Evolutionary conservation across 2,797 vertebrate species (phyloP).

Genomic region (Gobionotothen gibberifrons): DNA sequence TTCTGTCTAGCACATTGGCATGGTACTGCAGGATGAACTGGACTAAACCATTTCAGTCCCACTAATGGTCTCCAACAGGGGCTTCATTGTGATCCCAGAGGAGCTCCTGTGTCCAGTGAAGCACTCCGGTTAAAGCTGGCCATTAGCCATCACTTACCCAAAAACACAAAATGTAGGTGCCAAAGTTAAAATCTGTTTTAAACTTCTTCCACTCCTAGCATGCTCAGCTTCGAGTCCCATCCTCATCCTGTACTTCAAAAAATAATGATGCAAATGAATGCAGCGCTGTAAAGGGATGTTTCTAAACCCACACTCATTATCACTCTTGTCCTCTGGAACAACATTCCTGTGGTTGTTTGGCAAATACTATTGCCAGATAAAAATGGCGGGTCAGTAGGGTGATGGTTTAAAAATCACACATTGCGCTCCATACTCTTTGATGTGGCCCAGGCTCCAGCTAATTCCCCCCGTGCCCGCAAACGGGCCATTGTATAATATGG

Average conservation of each 20-base stretch:
- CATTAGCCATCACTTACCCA: constrained; percentile 26
- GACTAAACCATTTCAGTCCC: constrained; percentile 22
- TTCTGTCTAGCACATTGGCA: constrained; percentile 6
- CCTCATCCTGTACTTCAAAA: constrained; percentile 28
- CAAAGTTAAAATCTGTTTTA: constrained; percentile 32
- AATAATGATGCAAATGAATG: constrained; percentile 53
- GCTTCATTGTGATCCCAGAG: constrained; percentile 42
- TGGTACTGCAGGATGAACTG: background rate
- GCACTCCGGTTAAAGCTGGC: constrained; percentile 12
- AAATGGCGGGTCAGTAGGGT: constrained; percentile 51
- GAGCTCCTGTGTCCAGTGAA: constrained; percentile 30
- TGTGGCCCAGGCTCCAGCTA: constrained; percentile 56
- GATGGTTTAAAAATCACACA: constrained; percentile 50
- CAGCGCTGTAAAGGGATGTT: constrained; percentile 9
- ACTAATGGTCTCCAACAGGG: constrained; percentile 34
- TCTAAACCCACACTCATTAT: constrained; percentile 43
- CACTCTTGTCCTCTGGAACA: constrained; percentile 15
- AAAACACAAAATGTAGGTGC: constrained; percentile 3
- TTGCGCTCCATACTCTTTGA: constrained; percentile 61
- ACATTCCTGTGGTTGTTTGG: constrained; percentile 51
- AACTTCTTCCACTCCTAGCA: constrained; percentile 34
- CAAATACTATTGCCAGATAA: constrained; percentile 40
- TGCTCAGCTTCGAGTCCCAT: constrained; percentile 28
- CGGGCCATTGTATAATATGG: constrained; percentile 43
- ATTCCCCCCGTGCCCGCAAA: constrained; percentile 43